Evolutionary conservation across 2,113 vertebrate genomes (phyloP).

Genomic region (Ahaetulla prasina): DNA sequence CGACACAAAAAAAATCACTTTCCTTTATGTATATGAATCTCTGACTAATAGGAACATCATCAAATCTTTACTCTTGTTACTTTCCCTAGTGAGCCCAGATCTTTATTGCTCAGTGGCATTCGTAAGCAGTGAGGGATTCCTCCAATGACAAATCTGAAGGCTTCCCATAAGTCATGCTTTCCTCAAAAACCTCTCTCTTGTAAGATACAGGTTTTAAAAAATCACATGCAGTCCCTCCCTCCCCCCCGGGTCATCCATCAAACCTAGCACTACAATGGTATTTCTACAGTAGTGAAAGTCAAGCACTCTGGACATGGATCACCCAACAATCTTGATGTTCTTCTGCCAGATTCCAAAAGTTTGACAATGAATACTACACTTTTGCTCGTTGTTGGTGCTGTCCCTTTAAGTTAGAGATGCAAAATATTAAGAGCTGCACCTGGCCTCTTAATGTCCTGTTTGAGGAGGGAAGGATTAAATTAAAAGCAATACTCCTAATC

Average conservation of each 20-base stretch:
- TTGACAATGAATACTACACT: background rate
- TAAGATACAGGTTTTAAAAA: background rate
- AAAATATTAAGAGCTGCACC: background rate
- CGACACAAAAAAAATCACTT: background rate
- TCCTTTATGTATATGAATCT: background rate
- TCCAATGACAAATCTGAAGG: background rate
- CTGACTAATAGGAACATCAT: background rate
- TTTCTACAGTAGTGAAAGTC: background rate
- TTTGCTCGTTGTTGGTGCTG: background rate
- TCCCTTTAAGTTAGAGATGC: background rate
- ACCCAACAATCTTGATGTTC: background rate
- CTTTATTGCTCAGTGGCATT: no score
- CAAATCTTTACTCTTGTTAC: background rate
- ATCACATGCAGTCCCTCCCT: background rate
- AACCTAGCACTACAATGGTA: background rate
- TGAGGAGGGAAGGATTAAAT: background rate
- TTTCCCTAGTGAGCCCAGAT: background rate
- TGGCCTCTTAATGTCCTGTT: background rate
- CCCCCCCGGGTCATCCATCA: background rate
- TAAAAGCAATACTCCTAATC: background rate
- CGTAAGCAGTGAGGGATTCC: background rate
- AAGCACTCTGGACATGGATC: background rate
- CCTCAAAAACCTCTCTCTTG: background rate
- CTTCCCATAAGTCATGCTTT: background rate
- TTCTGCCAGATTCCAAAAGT: background rate